These are phyloP conservation scores for Coracopsis vasa DNA, from an alignment of 2,113 vertebrate species.

Conservation along the genomic window DNA sequence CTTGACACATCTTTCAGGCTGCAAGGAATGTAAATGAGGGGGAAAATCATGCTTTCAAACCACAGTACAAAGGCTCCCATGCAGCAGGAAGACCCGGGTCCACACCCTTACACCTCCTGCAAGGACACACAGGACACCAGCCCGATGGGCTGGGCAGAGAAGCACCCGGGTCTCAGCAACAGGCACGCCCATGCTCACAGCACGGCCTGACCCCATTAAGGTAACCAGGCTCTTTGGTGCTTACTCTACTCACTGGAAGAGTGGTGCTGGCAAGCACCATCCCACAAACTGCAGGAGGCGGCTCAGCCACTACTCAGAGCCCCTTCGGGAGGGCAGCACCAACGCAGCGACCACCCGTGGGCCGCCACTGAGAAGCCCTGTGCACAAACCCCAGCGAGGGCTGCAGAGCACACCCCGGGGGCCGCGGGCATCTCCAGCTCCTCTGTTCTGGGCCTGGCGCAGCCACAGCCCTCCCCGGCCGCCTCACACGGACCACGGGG, in stretches of 20 bases:
- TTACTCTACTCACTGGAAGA: rapidly evolving
- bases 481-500: too few relatives aligned
- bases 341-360: neutral
- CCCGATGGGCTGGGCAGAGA: too few relatives aligned
- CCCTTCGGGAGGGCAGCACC: neutral
- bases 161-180: neutral
- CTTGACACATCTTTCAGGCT: neutral
- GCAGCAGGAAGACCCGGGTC: neutral
- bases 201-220: too few relatives aligned
- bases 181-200: rapidly evolving
- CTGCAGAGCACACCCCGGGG: too few relatives aligned
- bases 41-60: rapidly evolving
- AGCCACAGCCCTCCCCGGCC: too few relatives aligned
- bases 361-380: rapidly evolving
- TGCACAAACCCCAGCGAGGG: rapidly evolving
- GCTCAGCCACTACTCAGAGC: neutral
- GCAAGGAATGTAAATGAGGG: neutral
- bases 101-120: neutral
- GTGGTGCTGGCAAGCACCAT: rapidly evolving
- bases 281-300: neutral
- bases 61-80: neutral
- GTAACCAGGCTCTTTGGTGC: rapidly evolving
- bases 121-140: neutral
- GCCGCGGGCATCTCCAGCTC: too few relatives aligned
- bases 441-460: rapidly evolving